A percentile compares a stretch with the other conserved stretches of the same genome.
Evolutionary conservation across 2,888 invertebrate genomes (phyloP).

Genomic region (Myopa tessellatipennis): DNA sequence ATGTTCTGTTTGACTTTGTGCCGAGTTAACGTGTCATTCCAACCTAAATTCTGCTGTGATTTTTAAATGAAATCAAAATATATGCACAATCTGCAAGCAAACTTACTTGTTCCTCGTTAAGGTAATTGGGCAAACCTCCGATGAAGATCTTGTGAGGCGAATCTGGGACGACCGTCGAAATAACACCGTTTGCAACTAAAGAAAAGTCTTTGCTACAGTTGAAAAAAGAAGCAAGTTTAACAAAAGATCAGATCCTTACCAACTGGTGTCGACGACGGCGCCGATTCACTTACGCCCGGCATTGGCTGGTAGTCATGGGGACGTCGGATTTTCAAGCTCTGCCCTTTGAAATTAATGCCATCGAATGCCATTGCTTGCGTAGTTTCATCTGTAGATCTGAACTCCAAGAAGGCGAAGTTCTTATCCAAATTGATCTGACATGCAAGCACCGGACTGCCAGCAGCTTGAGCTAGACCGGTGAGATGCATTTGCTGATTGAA

Average conservation of each 20-base stretch:
- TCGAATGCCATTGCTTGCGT: conserved; percentile 99
- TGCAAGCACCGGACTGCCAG: conserved; percentile 97
- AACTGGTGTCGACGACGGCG: conserved; percentile 84
- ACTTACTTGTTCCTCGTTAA: conserved; percentile 97
- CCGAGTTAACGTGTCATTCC: conserved; percentile 31
- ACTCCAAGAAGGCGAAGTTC: conserved; percentile 98
- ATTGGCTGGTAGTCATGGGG: conserved; percentile 99
- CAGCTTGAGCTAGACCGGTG: conserved; percentile 95
- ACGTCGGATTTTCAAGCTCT: conserved; percentile 96
- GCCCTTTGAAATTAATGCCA: conserved; percentile 98
- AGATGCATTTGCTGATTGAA: conserved; percentile 99
- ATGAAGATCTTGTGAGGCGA: conserved; percentile 99
- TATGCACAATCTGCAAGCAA: not conserved
- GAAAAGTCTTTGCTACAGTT: conserved; percentile 13
- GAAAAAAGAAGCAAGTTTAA: not conserved
- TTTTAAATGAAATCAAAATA: conserved; percentile 24
- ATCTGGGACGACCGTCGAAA: conserved; percentile 95
- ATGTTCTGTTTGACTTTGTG: conserved; percentile 29
- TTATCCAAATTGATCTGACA: conserved; percentile 99
- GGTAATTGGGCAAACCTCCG: conserved; percentile 97
- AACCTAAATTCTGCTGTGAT: conserved; percentile 39
- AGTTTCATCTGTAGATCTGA: conserved; percentile 96
- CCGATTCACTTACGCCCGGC: conserved; percentile 93
- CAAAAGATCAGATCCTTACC: conserved; percentile 65
- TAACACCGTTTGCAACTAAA: conserved; percentile 72